phyloP scores from a whole-genome alignment of 2,113 vertebrate genomes.

The Silurus asotus region DNA sequence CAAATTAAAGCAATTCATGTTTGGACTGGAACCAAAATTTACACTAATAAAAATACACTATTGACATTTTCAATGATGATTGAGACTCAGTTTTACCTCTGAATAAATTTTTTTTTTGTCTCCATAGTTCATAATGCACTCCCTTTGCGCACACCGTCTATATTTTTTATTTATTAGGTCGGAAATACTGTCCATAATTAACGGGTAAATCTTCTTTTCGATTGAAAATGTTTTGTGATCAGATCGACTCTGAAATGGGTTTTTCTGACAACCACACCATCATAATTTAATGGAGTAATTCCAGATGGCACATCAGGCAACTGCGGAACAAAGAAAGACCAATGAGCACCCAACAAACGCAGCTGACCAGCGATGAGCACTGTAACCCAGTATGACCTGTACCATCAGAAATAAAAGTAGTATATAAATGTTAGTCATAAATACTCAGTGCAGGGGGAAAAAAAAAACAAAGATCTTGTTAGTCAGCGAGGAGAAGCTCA shows the following conservation, averaged over 20 bases:
- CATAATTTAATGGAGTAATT: neutral
- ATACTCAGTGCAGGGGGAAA: neutral
- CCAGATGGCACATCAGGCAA: neutral
- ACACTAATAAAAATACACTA: neutral
- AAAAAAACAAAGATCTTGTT: slow-evolving; percentile 7
- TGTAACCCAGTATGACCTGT: neutral
- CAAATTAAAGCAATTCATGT: neutral
- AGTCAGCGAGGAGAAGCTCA: neutral
- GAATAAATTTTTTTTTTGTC: neutral
- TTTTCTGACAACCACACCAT: neutral
- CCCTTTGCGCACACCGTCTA: neutral
- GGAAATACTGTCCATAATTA: neutral
- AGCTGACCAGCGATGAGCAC: neutral
- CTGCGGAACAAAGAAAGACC: neutral
- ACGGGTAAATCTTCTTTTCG: neutral
- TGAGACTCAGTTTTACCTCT: neutral
- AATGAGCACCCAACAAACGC: neutral
- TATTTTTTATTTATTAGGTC: too few species aligned
- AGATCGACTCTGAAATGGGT: slow-evolving; percentile 12
- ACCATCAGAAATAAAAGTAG: neutral
- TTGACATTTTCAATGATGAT: neutral
- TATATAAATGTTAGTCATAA: neutral
- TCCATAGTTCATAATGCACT: neutral
- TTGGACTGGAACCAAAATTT: neutral
- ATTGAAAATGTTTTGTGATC: neutral